phyloP scores from a whole-genome alignment of 1,140 invertebrate genomes.

The Brachionus plicatilis region DNA sequence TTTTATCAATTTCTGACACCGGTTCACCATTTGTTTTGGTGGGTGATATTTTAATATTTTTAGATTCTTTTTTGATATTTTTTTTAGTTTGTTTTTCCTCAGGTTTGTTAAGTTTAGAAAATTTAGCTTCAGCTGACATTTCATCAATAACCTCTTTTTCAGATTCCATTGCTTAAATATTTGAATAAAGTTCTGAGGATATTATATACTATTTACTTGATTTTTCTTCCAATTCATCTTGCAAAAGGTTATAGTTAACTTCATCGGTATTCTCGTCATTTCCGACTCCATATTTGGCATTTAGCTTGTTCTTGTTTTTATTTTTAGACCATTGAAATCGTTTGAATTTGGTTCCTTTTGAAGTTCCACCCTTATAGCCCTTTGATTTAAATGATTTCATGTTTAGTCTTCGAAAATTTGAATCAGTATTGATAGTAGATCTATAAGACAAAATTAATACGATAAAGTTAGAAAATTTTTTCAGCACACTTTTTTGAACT shows the following conservation, averaged over 20 bases:
- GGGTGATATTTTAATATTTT: background rate
- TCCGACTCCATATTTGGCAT: background rate
- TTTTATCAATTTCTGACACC: background rate
- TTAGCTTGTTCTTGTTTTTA: constrained; percentile 18
- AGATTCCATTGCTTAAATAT: background rate
- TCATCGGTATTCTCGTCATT: background rate
- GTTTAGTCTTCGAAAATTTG: background rate
- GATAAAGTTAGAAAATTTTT: background rate
- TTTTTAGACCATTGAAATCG: constrained; percentile 16
- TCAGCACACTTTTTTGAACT: background rate
- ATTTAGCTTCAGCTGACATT: constrained; percentile 3
- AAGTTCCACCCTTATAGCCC: background rate
- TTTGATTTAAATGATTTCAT: constrained; percentile 22
- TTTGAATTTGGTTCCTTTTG: constrained; percentile 21
- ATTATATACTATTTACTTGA: background rate
- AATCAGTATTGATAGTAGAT: background rate
- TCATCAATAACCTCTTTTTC: constrained; percentile 21
- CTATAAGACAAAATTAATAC: background rate
- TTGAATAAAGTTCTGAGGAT: background rate
- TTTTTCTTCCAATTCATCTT: background rate
- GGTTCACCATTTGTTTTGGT: background rate
- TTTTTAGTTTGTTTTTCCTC: background rate
- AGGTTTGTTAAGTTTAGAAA: background rate
- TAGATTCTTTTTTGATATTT: background rate
- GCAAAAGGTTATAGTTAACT: constrained; percentile 1